Evolutionary conservation across 1,140 invertebrate species (phyloP), one percentile per base, ranked within the genome.

Genomic region (Bombus waltoni): DNA sequence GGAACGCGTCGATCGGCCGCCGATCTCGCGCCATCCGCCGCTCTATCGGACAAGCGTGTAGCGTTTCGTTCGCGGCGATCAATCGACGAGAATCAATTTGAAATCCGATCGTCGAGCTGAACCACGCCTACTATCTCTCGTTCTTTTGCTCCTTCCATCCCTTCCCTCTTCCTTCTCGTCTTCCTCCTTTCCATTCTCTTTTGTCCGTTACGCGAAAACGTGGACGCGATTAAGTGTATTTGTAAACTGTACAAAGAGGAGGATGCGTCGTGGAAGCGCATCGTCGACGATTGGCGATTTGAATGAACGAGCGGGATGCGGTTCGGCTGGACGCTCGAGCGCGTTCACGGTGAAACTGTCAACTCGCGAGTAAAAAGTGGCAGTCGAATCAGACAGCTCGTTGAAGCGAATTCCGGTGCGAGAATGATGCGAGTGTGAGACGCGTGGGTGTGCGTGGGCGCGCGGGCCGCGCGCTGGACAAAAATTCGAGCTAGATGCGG

Each of bases 361-460:
- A 62, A 57, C 66, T 59, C 70, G 68, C 40, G n/a, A 38, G 42
- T 83, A 78, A 40, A 83, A 83, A 83, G 74, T 78, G 82, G 75
- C 74, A 70, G 82, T 83, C 47, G 82, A 83, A 59, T 66, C 59
- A 40, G 81, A 83, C 59, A 47, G 53, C 59, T 66, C 59, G 71
- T 66, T 68, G 59, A 74, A 76, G 59, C 59, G 70, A 59, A 32
- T 73, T 40, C 35, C 74, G 22, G 53, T 57, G 47, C 79, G 28
- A 53, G 53, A 81, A 81, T 40, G 38, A 44, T 9, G 32, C n/a
- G 74, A 25, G 32, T 35, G 75, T 47, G 28, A 77, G 42, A 44
- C 28, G 40, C 28, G 72, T 32, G n/a, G 42, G 2, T 22, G 47
- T 53, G 47, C 18, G 47, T 53, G 47, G 18, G 6, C 47, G 18